Percentiles rank a stretch among this genome's conserved stretches.
These are phyloP conservation scores for Tethya wilhelma DNA, from an alignment of 37 sponge, comb jelly and placozoan species.

Conservation along the genomic window DNA sequence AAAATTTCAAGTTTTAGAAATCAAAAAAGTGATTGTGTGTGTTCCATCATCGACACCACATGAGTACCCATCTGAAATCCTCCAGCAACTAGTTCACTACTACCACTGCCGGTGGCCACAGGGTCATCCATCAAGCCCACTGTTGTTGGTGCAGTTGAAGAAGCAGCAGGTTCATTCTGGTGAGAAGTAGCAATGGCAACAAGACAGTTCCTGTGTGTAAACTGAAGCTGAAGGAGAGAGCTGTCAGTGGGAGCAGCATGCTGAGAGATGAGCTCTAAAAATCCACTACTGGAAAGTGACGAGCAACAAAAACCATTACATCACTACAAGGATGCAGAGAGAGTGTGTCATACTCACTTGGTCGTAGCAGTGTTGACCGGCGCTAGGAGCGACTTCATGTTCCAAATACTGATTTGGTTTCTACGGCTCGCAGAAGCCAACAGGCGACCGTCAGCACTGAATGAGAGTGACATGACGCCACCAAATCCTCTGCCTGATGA, in stretches of 20 bases:
- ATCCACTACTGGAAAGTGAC: neutral
- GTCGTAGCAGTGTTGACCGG: neutral
- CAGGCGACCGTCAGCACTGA: conserved; percentile 56
- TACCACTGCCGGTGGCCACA: too few relatives aligned
- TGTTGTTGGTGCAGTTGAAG: too few relatives aligned
- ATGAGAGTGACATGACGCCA: conserved; percentile 40
- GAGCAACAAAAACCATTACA: neutral
- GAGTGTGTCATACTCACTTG: neutral
- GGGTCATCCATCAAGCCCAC: too few relatives aligned
- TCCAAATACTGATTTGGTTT: conserved; percentile 53
- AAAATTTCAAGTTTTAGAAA: too few relatives aligned
- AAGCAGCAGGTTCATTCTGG: too few relatives aligned
- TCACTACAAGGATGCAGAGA: neutral
- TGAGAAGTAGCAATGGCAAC: conserved; percentile 36
- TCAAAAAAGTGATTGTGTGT: too few relatives aligned
- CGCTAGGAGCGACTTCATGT: conserved; percentile 8
- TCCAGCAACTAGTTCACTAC: too few relatives aligned
- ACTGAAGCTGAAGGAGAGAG: conserved; percentile 30
- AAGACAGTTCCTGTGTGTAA: conserved; percentile 67
- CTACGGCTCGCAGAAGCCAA: conserved; percentile 49
- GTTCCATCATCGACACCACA: too few relatives aligned
- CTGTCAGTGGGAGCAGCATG: conserved; percentile 4
- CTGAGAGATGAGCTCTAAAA: too few relatives aligned
- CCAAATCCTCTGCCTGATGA: neutral
- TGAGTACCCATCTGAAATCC: too few relatives aligned